phyloP scores from a whole-genome alignment of 2,888 invertebrate species.

The Sabellastarte sp. region DNA sequence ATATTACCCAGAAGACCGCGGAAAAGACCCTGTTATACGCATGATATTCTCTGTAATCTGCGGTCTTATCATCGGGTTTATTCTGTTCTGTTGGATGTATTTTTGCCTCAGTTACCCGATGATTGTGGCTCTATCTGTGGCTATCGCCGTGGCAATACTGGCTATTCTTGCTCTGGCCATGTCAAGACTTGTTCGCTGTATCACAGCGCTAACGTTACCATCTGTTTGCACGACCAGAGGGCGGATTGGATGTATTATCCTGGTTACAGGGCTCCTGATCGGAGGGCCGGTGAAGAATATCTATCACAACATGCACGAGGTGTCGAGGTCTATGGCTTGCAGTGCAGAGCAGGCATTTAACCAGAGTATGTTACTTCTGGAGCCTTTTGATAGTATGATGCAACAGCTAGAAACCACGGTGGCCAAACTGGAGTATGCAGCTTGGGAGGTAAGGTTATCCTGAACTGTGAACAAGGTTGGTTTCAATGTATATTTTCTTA shows the following conservation, averaged over 20 bases:
- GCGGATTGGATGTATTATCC: conserved; percentile 24
- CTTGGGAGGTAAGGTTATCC: conserved; percentile 22
- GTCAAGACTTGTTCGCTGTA: conserved; percentile 27
- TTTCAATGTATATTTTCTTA: too few species aligned
- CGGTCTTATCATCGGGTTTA: conserved; percentile 23
- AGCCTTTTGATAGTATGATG: conserved; percentile 34
- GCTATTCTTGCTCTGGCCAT: conserved; percentile 19
- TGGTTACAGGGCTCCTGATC: conserved; percentile 30
- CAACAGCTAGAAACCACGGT: conserved; percentile 29
- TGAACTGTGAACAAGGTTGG: too few species aligned
- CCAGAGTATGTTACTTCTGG: conserved; percentile 30
- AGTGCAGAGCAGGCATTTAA: conserved; percentile 32
- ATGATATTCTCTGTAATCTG: conserved; percentile 21
- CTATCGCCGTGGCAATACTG: conserved; percentile 14
- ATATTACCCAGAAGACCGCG: conserved; percentile 15
- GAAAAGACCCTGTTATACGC: conserved; percentile 9
- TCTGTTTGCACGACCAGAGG: conserved; percentile 30
- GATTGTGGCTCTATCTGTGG: conserved; percentile 14
- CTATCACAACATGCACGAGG: conserved; percentile 29
- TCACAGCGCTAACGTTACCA: conserved; percentile 27
- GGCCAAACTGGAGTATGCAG: conserved; percentile 22
- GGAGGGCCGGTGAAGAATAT: conserved; percentile 31
- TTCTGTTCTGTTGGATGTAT: conserved; percentile 29
- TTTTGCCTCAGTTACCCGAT: conserved; percentile 23
- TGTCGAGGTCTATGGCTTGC: conserved; percentile 30